A percentile compares a stretch with the other conserved stretches of the same genome.
phyloP scores from a whole-genome alignment of 1,140 invertebrate species.

The Octopus bimaculoides region DNA sequence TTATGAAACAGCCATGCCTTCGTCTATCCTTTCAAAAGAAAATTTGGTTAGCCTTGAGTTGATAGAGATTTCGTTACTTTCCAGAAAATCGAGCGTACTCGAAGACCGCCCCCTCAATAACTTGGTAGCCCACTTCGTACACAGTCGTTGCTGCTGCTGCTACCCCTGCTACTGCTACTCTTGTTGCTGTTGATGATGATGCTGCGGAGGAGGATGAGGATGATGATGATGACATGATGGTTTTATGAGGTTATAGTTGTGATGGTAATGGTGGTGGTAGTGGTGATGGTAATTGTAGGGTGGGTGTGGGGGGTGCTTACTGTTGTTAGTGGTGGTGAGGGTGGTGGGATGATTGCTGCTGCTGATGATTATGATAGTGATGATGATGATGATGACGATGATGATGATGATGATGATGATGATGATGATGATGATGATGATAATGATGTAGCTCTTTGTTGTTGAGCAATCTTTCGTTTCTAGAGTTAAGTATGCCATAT shows the following conservation, averaged over 20 bases:
- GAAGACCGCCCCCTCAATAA: conserved; percentile 33
- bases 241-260: conserved; percentile 19
- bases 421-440: not conserved
- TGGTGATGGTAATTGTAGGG: conserved; percentile 20
- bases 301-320: conserved; percentile 24
- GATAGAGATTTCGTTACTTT: not conserved
- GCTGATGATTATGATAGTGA: too few species aligned
- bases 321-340: conserved; percentile 27
- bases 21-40: not conserved
- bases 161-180: not conserved
- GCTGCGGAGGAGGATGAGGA: not conserved
- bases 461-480: too few species aligned
- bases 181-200: too few species aligned
- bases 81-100: conserved; percentile 25
- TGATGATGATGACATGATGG: conserved; percentile 14
- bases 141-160: conserved; percentile 18
- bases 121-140: conserved; percentile 16
- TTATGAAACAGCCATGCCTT: conserved; percentile 28
- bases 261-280: conserved; percentile 34
- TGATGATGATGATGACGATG: conserved; percentile 15
- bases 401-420: conserved; percentile 14
- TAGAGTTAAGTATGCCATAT: too few species aligned
- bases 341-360: conserved; percentile 23
- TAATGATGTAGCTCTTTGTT: too few species aligned
- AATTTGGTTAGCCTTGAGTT: not conserved